Base-by-base conservation (phyloP, 2,797 vertebrate genomes). In the Hypotaenidia okinawae region DNA sequence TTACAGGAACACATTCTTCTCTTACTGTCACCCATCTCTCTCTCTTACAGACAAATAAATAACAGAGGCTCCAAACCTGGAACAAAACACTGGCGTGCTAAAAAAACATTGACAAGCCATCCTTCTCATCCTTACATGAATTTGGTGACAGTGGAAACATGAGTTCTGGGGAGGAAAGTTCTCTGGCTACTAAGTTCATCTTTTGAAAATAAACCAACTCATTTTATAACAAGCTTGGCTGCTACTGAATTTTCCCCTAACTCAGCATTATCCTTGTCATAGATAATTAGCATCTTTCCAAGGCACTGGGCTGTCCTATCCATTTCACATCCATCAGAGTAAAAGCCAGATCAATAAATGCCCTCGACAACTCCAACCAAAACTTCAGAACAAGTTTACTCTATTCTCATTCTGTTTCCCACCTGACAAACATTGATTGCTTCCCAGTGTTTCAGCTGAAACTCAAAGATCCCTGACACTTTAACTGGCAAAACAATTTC, bases 311-410 rank as follows among this genome's bases (percentile, higher is more conserved):
- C 68, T 84, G 54, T 83, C 43, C 78, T 77, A 84, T 33, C 75
- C 41, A 13, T 89, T 93, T 57, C 72, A 80, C 30, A 87, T 68
- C 81, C 75, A 85, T 87, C 89, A 91, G 78, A 93, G 75, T 80
- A 89, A 87, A 93, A 94, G 61, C 57, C 67, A 64, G 75, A 89
- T 93, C 88, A 66, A 68, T 90, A 85, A 94, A 74, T 12, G 90
- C 9, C 83, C 79, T 57, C 7, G 16, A 59, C 68, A 93, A 77
- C 1, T 6, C 28, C 49, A 87, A 57, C 21, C 2, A 12, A 82
- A 93, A 91, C 68, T 90, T 84, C 7, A 2, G 61, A 80, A 92
- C 37, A 94, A 77, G 68, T 96, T 83, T 51, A 12, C 47, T 89
- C 54, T 52, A 4, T 66, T 92, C 62, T 78, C 2, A 6, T 84